Evolutionary conservation across 1,140 invertebrate species (phyloP).

Genomic region (Drosophila nasuta): DNA sequence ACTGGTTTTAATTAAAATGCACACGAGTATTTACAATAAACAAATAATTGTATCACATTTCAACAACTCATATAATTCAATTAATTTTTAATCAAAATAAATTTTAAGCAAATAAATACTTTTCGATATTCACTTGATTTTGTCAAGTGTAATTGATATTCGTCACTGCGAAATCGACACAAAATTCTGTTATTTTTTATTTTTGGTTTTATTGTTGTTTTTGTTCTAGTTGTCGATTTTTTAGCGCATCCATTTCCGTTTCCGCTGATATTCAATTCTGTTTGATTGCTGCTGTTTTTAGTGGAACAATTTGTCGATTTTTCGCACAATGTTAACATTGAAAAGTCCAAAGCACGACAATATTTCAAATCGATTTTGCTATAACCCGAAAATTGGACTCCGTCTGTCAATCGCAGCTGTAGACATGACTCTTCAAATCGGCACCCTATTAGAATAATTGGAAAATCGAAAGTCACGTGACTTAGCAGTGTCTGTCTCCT

Average conservation of each 20-base stretch:
- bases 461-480: conserved; percentile 42
- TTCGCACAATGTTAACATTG: conserved; percentile 72
- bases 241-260: conserved; percentile 56
- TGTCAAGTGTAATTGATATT: not conserved
- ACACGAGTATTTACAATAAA: too few relatives aligned
- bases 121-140: not conserved
- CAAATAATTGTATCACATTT: too few relatives aligned
- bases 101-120: too few relatives aligned
- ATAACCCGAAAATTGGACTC: conserved; percentile 4
- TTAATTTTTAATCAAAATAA: too few relatives aligned
- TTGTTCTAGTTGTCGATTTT: conserved; percentile 54
- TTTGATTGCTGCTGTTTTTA: conserved; percentile 81
- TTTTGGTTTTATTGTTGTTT: conserved; percentile 25
- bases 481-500: conserved; percentile 12
- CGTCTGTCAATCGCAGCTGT: conserved; percentile 26
- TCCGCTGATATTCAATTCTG: conserved; percentile 79
- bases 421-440: conserved; percentile 35
- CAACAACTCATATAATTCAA: too few relatives aligned
- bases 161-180: not conserved
- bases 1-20: too few relatives aligned
- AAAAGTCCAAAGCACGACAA: conserved; percentile 55
- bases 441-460: conserved; percentile 46
- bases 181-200: not conserved
- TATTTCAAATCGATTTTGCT: conserved; percentile 59
- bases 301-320: conserved; percentile 78